Conservation (phyloP, 1,140 invertebrate genomes). For the Drosophila miranda region DNA sequence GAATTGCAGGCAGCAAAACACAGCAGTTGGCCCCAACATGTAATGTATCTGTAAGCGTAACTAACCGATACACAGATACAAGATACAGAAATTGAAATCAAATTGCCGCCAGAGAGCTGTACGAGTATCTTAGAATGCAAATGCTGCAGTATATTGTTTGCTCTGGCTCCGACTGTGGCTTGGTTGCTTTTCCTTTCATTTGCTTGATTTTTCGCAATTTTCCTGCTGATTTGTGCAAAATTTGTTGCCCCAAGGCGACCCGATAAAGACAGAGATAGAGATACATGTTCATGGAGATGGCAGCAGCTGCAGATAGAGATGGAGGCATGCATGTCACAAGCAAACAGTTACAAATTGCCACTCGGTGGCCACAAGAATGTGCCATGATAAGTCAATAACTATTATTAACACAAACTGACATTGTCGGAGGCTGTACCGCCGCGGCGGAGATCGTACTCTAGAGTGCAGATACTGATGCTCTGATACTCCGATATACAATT, state of each 20-base stretch:
- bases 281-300: not conserved
- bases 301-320: conserved; percentile 17
- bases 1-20: conserved; percentile 23
- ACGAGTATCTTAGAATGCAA: conserved; percentile 54
- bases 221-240: conserved; percentile 63
- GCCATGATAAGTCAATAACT: conserved; percentile 75
- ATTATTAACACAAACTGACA: conserved; percentile 55
- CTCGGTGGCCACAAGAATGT: conserved; percentile 54
- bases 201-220: conserved; percentile 46
- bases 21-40: conserved; percentile 51
- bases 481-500: conserved; percentile 36
- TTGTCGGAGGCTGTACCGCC: conserved; percentile 16
- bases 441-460: conserved; percentile 10
- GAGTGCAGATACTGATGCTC: conserved; percentile 30
- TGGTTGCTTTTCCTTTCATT: conserved; percentile 38
- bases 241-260: conserved; percentile 17
- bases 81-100: conserved; percentile 55
- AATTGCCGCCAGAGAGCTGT: conserved; percentile 45
- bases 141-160: conserved; percentile 43
- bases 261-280: no score
- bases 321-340: conserved; percentile 50
- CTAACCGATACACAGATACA: conserved; percentile 27
- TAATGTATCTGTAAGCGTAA: conserved; percentile 35
- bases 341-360: conserved; percentile 62
- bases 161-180: conserved; percentile 3